Evolutionary conservation across 2,888 invertebrate genomes (phyloP), one percentile per base, ranked within the genome.

Genomic region (Exephanes ischioxanthus): DNA sequence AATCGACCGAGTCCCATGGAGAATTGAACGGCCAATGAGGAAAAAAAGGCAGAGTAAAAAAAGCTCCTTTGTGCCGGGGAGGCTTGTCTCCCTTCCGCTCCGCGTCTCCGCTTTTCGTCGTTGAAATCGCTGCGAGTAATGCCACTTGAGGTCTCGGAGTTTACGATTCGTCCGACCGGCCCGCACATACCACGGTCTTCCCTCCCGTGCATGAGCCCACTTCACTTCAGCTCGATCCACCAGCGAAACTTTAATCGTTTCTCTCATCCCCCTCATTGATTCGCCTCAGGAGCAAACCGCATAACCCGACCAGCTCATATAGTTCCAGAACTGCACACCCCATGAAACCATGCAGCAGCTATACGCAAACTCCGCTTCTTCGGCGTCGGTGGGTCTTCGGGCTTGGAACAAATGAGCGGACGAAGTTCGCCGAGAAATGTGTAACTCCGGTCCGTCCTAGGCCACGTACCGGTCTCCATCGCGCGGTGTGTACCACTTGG

Each of bases 381-480:
- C n/a, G 14, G 41, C 26, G 66, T 14, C 19, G 37, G 58, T 33
- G 58, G 19, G 48, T 61, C 41, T 68, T 63, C 55, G 70, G 53
- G 45, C 67, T 73, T 66, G 63, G 63, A 83, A 75, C 79, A 70
- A 75, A 70, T 79, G 61, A 79, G 51, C 53, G 58, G 30, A 58
- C 68, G 48, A 41, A 70, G 41, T 83, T 78, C 26, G 51, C 63
- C 26, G 70, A 70, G 79, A 79, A 75, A 79, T 83, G 73, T 79
- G 79, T 68, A 80, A 75, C 70, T 53, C 41, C 75, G 30, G 26
- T 79, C 58, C 53, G 63, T 48, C 33, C 51, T 51, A 75, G 75
- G 51, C 19, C 11, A 22, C 22, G 22, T 61, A 41, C 75, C 30
- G 61, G 33, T 33, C 70, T 45, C 33, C 73, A 48, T 51, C 45